Conservation (phyloP, 92 coral and sea anemone species). For the Zoanthus solanderi region DNA sequence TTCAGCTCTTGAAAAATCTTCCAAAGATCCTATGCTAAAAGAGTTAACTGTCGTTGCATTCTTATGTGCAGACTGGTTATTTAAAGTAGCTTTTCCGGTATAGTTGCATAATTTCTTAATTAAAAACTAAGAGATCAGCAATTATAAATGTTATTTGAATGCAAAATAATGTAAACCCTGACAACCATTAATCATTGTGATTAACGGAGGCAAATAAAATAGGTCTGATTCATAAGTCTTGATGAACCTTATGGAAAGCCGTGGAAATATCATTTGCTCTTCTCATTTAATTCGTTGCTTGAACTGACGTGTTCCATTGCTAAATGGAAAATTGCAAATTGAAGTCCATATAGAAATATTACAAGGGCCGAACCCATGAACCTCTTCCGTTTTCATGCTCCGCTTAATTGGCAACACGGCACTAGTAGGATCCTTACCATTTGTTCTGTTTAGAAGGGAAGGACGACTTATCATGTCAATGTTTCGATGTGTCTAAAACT, state of each 20-base stretch:
- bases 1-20: too few species aligned
- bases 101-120: not conserved
- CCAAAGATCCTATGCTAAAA: too few species aligned
- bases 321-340: not conserved
- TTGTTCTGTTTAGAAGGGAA: too few species aligned
- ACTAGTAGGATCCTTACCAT: too few species aligned
- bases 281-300: not conserved
- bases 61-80: not conserved
- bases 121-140: not conserved
- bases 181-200: not conserved
- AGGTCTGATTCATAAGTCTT: not conserved
- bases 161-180: not conserved
- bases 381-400: too few species aligned
- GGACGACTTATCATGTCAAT: too few species aligned
- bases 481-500: too few species aligned
- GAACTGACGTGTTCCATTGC: not conserved
- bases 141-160: not conserved
- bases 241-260: not conserved
- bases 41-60: not conserved
- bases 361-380: too few species aligned
- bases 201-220: not conserved
- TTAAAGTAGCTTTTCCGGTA: not conserved
- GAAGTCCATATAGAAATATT: not conserved
- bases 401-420: too few species aligned
- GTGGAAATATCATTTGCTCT: not conserved